These are phyloP conservation scores for Pandemis heparana DNA, from an alignment of 2,888 invertebrate genomes.

Conservation along the genomic window DNA sequence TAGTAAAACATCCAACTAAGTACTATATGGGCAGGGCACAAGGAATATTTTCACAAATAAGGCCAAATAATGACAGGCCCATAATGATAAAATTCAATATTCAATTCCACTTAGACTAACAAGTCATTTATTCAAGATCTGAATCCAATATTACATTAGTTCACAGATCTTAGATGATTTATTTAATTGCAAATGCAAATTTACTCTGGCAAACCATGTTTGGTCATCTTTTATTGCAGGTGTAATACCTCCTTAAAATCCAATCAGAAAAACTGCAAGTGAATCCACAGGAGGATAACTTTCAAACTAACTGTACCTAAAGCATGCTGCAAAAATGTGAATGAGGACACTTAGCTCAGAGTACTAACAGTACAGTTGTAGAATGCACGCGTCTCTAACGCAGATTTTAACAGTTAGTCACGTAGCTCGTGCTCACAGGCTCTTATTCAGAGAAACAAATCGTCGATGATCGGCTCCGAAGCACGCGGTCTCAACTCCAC, in stretches of 20 bases:
- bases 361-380: conserved; percentile 15
- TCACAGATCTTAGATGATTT: neutral
- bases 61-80: neutral
- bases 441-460: conserved; percentile 28
- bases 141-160: too few relatives aligned
- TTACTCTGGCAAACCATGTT: neutral
- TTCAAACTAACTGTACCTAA: conserved; percentile 13
- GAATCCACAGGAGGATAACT: conserved; percentile 1
- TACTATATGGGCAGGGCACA: neutral
- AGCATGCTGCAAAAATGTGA: conserved; percentile 21
- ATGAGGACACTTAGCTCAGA: conserved; percentile 27
- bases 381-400: conserved; percentile 28
- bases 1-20: too few relatives aligned
- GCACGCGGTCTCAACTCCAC: conserved; percentile 27
- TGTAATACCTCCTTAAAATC: neutral
- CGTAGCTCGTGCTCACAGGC: conserved; percentile 17
- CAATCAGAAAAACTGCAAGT: neutral
- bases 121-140: neutral
- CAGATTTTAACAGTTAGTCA: conserved; percentile 38
- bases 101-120: neutral
- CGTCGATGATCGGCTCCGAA: conserved; percentile 26
- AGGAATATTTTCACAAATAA: neutral
- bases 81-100: neutral
- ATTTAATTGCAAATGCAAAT: neutral
- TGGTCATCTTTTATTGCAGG: neutral